phyloP scores from a whole-genome alignment of 2,888 invertebrate species.

The Pristionchus fissidentatus region DNA sequence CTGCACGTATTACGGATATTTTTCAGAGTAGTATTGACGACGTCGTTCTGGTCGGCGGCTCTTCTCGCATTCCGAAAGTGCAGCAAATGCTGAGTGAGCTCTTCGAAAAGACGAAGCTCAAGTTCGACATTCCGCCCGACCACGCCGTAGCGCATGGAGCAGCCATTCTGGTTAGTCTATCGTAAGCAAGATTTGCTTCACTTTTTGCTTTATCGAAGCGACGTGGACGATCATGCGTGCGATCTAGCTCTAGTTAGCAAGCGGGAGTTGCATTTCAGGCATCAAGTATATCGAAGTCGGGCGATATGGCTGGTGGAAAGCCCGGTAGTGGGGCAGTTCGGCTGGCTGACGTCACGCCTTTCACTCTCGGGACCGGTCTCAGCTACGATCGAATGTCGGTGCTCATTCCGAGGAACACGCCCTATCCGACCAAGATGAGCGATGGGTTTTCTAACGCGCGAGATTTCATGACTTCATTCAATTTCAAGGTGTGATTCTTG shows the following conservation, averaged over 20 bases:
- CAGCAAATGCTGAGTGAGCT: neutral
- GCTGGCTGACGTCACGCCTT: neutral
- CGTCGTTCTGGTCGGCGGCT: slow-evolving; percentile 27
- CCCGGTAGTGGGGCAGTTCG: neutral
- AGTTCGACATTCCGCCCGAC: slow-evolving; percentile 28
- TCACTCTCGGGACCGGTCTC: neutral
- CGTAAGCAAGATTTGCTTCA: neutral
- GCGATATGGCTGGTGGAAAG: neutral
- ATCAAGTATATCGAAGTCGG: neutral
- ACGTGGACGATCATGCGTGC: too few relatives aligned
- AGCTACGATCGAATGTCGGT: neutral
- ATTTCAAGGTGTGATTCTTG: neutral
- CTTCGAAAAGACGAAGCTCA: neutral
- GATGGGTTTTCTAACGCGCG: neutral
- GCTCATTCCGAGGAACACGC: neutral
- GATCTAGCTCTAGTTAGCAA: neutral
- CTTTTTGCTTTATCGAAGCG: too few relatives aligned
- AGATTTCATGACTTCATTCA: neutral
- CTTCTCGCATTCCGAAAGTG: slow-evolving; percentile 12
- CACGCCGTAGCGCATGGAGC: slow-evolving; percentile 38
- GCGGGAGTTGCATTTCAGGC: neutral
- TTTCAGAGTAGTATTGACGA: neutral
- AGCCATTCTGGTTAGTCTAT: neutral
- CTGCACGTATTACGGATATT: neutral
- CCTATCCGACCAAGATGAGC: neutral